Base-by-base conservation (phyloP, 2,113 vertebrate genomes). In the Halcyon malimbica region DNA sequence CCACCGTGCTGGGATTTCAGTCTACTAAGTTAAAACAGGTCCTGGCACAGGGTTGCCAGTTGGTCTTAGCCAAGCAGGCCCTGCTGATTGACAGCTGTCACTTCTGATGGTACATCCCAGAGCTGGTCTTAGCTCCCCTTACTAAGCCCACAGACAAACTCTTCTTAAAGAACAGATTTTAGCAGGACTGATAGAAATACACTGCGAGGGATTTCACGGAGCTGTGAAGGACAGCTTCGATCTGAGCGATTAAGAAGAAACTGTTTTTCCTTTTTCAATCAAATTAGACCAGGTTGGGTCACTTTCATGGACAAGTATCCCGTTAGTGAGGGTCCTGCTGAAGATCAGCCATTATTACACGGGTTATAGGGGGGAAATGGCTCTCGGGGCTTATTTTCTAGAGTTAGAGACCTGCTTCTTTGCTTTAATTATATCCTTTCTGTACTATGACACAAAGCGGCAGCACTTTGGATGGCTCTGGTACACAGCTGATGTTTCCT, bases 341-440 rank as follows among this genome's bases (percentile, higher is more conserved):
- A 73, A 29, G 16, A 41, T 41, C 4, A 68, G 56, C 19, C 70
- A 33, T 39, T 51, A 23, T 60, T 60, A 37, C 51, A 16, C 15
- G 28, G 1, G 5, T 21, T 89, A 74, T 35, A 51, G 28, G 1
- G 7, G 10, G 0, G 12, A 89, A 90, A 17, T 1, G 2, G 6
- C 63, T 85, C 33, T 1, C 1, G 33, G 75, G 39, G 20, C 16
- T 48, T n/a, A n/a, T 33, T 89, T 44, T 60, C 14, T n/a, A 37
- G 26, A 62, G 25, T 35, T 33, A 54, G 28, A 78, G 9, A 54
- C 12, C 39, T 5, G 2, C 28, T 68, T 59, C 31, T 74, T 50
- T 35, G 28, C 73, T 65, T 29, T 51, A 50, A n/a, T 4, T 7
- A 5, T 13, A 44, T 33, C 16, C 48, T 39, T 71, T 41, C 41